Conservation (phyloP, 30 jellyfish, hydroid and myxozoan genomes). For the Turritopsis rubra region DNA sequence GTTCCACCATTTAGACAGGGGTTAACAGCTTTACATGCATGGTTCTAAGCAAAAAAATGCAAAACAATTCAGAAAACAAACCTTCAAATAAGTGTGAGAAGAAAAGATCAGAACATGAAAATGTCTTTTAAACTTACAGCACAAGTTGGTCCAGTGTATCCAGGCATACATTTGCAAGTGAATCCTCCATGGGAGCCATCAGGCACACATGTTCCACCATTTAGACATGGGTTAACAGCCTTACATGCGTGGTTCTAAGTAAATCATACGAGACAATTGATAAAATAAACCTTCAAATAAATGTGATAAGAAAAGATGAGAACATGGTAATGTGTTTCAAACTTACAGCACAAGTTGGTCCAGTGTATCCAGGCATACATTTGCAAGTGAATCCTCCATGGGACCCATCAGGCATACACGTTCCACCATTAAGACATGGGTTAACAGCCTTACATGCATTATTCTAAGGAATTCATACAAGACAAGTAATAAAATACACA, state of each 20-base stretch:
- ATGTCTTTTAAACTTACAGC: background rate
- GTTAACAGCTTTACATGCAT: slow-evolving; percentile 35
- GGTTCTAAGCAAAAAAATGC: background rate
- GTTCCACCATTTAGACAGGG: slow-evolving; percentile 70
- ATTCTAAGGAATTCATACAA: background rate
- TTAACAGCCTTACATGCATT: background rate
- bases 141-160: slow-evolving; percentile 54
- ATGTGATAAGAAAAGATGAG: too few relatives aligned
- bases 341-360: slow-evolving; percentile 51
- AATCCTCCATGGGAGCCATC: slow-evolving; percentile 2
- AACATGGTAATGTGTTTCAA: too few relatives aligned
- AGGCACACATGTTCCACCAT: background rate
- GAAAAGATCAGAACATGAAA: background rate
- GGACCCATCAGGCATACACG: background rate
- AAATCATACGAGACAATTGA: too few relatives aligned
- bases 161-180: slow-evolving; percentile 60
- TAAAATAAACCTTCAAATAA: too few relatives aligned
- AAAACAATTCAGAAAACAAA: background rate
- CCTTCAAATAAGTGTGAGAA: background rate
- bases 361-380: slow-evolving; percentile 60
- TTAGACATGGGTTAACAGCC: slow-evolving; percentile 12
- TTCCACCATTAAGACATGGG: background rate
- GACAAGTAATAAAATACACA: background rate
- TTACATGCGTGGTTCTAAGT: background rate
- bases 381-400: slow-evolving; percentile 36